Percentiles rank a stretch among this genome's conserved stretches.
Conservation (phyloP, 2,888 invertebrate genomes). For the Xanthostigma xanthostigma region DNA sequence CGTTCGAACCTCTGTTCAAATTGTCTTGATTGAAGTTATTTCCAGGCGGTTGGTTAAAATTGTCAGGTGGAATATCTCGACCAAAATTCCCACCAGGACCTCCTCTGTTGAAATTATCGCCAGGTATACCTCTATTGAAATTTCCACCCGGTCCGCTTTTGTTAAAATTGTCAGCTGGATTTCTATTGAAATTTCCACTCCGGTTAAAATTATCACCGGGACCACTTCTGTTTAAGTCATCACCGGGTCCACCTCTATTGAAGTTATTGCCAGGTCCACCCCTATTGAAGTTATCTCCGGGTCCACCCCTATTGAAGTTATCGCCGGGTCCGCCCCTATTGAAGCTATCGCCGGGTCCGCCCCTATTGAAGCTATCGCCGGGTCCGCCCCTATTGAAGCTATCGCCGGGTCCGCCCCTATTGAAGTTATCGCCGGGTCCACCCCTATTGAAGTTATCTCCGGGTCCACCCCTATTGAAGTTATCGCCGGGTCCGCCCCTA, state of each 20-base stretch:
- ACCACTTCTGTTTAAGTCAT: not conserved
- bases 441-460: too few species aligned
- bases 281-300: conserved; percentile 5
- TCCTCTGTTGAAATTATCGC: not conserved
- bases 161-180: not conserved
- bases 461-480: conserved; percentile 6
- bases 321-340: conserved; percentile 6
- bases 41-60: not conserved
- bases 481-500: conserved; percentile 8
- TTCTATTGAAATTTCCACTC: not conserved
- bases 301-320: too few species aligned
- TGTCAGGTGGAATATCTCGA: not conserved
- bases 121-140: not conserved
- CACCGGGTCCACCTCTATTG: conserved; percentile 6
- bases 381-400: conserved; percentile 3
- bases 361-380: conserved; percentile 5
- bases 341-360: conserved; percentile 1
- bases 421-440: too few species aligned
- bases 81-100: not conserved
- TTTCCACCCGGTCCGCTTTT: not conserved
- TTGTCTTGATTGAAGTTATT: conserved; percentile 11
- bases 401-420: not conserved
- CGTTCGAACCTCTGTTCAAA: conserved; percentile 5
- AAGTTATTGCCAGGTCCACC: conserved; percentile 1
- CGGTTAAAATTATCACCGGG: conserved; percentile 6